These are phyloP conservation scores for Thyatira batis DNA, from an alignment of 2,888 invertebrate genomes.

Conservation along the genomic window DNA sequence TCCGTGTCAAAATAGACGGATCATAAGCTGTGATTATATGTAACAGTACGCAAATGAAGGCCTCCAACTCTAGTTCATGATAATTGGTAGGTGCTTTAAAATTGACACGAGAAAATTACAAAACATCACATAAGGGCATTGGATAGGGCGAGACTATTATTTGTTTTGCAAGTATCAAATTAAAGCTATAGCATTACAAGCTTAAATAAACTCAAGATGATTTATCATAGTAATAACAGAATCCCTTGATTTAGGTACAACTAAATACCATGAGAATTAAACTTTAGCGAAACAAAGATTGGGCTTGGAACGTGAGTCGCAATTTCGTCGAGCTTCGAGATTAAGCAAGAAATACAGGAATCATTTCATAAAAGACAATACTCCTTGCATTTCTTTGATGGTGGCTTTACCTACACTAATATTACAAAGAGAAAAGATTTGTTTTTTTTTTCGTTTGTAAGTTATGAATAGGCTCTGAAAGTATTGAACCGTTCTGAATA, in stretches of 20 bases:
- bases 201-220: background rate
- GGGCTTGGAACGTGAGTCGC: too few species aligned
- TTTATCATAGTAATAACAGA: background rate
- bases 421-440: too few species aligned
- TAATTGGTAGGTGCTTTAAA: constrained; percentile 34
- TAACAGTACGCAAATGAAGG: constrained; percentile 34
- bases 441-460: too few species aligned
- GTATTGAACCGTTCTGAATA: too few species aligned
- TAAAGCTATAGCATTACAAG: background rate
- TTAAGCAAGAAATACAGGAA: too few species aligned
- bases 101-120: background rate
- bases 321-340: too few species aligned
- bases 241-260: background rate
- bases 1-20: constrained; percentile 32
- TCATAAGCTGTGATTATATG: constrained; percentile 37
- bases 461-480: too few species aligned
- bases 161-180: constrained; percentile 1
- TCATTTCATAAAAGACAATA: too few species aligned
- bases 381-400: too few species aligned
- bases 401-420: too few species aligned
- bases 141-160: background rate
- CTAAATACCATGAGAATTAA: too few species aligned
- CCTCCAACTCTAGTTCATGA: constrained; percentile 23
- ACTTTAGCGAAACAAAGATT: background rate
- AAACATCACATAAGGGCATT: too few species aligned